Evolutionary conservation across 2,888 invertebrate genomes (phyloP).

Genomic region (Brachyptera risi): DNA sequence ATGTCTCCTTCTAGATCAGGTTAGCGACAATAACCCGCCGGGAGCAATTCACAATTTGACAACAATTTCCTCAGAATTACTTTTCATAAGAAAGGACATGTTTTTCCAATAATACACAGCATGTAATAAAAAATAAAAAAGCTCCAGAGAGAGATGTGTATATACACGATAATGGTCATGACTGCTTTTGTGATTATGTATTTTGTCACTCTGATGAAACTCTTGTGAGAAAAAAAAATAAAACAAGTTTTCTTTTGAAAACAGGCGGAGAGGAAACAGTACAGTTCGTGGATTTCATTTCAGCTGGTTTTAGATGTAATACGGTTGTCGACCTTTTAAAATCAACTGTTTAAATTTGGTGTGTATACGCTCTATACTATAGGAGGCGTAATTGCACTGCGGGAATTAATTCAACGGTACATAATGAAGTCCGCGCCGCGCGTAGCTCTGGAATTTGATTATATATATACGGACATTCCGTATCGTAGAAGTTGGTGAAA

Average conservation of each 20-base stretch:
- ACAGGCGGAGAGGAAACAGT: neutral
- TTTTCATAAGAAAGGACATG: neutral
- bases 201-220: neutral
- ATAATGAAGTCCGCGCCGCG: conserved; percentile 3
- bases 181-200: conserved; percentile 10
- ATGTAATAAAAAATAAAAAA: conserved; percentile 4
- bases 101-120: neutral
- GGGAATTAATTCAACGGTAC: neutral
- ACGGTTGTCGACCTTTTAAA: conserved; percentile 11
- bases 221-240: neutral
- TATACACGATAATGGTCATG: neutral
- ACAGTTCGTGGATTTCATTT: neutral
- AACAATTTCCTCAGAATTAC: conserved; percentile 10
- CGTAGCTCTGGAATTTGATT: conserved; percentile 2
- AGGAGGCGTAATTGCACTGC: neutral
- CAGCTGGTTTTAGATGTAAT: neutral
- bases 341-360: neutral
- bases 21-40: conserved; percentile 8
- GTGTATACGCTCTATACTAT: neutral
- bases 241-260: neutral
- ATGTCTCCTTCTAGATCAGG: neutral
- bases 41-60: conserved; percentile 1
- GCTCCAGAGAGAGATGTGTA: too few relatives aligned
- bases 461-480: conserved; percentile 8
- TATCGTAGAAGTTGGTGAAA: neutral